Evolutionary conservation across 2,888 invertebrate genomes (phyloP).

Genomic region (Timema cristinae): DNA sequence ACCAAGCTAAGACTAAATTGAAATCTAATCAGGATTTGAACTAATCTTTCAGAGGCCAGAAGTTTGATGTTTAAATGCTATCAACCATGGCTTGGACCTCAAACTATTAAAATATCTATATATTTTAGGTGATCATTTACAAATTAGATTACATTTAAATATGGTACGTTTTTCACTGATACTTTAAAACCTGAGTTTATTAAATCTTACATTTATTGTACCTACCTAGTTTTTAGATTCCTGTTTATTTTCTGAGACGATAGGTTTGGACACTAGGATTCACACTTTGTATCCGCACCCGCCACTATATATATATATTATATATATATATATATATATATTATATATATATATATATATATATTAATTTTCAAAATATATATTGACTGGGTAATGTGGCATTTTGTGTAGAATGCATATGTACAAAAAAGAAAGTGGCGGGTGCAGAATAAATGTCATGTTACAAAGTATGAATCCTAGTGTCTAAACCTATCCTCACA

Average conservation of each 20-base stretch:
- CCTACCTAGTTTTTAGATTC: no score
- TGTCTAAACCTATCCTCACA: background rate
- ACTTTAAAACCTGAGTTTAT: no score
- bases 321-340: background rate
- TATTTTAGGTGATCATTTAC: no score
- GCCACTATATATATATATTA: background rate
- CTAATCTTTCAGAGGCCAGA: no score
- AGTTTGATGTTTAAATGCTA: no score
- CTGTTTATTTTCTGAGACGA: background rate
- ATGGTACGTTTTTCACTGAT: no score
- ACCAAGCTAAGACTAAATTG: no score
- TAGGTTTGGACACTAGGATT: background rate
- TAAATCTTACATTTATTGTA: no score
- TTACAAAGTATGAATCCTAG: background rate
- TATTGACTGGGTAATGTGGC: background rate
- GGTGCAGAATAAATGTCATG: no score
- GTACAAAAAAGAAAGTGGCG: background rate
- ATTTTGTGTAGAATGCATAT: background rate
- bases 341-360: background rate
- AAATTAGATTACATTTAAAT: no score
- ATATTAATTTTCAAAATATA: background rate
- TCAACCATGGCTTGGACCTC: no score
- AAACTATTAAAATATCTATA: no score
- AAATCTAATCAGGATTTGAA: background rate
- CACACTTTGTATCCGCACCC: background rate